Evolutionary conservation across 1,140 invertebrate genomes (phyloP), one percentile per base, ranked within the genome.

Genomic region (Geopemphigus sp.): DNA sequence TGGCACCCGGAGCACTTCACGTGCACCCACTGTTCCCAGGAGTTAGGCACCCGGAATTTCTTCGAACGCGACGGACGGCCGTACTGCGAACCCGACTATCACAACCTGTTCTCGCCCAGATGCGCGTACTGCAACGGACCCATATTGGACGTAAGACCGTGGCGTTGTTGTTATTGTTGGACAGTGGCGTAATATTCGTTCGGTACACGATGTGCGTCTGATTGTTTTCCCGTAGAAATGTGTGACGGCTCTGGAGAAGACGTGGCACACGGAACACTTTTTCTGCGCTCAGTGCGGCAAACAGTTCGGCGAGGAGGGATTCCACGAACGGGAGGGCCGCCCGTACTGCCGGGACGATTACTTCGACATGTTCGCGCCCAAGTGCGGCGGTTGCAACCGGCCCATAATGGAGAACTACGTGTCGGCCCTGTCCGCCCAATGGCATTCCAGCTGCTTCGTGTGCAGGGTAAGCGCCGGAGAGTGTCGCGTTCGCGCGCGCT

Each of bases 1-100:
- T 99, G 97, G 97, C 98, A 99, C 87, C 96, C 97, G 15, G 97
- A 99, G 87, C 98, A 99, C 86, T 99, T 99, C 87, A 94, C 92
- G 6, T 99, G 98, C 88, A 93, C 92, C 78, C 96, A 98, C 85
- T 99, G 98, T 89, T 94, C 93, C 80, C 93, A 96, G 84, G 95
- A 98, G 86, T 87, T 99, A 82, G 98, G 97, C 22, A 98, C 97
- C 59, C 90, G 95, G 83, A 99, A 98, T 87, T 99, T 99, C 90
- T 99, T 99, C 85, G 98, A 99, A 86, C 89, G 97, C 68, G 96
- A 98, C 82, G 95, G 95, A 59, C 91, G 92, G 83, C 97, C 98
- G 0, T 99, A 98, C 86, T 99, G 98, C 88, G 98, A 99, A 86
- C 90, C 92, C 10, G 98, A 99, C 86, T 99, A 99, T 85, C 97